A percentile compares a stretch with the other conserved stretches of the same genome.
Conservation (phyloP, 2,888 invertebrate genomes). For the Tinea semifulvella region DNA sequence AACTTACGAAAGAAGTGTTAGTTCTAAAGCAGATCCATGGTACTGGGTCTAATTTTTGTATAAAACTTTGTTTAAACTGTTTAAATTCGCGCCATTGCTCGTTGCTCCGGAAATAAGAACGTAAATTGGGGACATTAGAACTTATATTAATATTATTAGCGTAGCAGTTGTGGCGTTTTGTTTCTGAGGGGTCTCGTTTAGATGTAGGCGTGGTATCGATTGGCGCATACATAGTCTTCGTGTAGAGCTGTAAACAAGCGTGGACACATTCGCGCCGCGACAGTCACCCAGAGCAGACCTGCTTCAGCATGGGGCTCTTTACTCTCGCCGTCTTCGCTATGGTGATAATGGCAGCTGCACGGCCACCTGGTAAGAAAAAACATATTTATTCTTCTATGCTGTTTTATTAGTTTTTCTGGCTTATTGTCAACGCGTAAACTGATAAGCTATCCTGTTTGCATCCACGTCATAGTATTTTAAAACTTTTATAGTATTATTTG, state of each 20-base stretch:
- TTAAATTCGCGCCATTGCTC: background rate
- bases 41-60: too few relatives aligned
- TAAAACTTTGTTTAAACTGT: too few relatives aligned
- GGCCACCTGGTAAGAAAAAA: constrained; percentile 3
- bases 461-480: too few relatives aligned
- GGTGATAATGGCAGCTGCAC: constrained; percentile 32
- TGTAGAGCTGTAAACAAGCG: constrained; percentile 12
- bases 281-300: background rate
- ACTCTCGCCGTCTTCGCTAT: constrained; percentile 24
- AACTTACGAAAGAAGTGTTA: too few relatives aligned
- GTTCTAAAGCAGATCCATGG: too few relatives aligned
- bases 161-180: background rate
- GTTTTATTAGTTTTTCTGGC: background rate
- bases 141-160: too few relatives aligned
- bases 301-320: constrained; percentile 32
- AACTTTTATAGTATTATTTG: too few relatives aligned
- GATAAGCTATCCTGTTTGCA: too few relatives aligned
- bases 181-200: constrained; percentile 22
- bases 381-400: background rate
- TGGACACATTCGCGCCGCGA: background rate
- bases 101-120: too few relatives aligned
- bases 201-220: constrained; percentile 61
- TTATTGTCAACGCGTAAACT: background rate
- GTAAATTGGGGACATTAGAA: too few relatives aligned
- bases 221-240: constrained; percentile 37